Evolutionary conservation across 2,888 invertebrate species (phyloP).

Genomic region (Tholera decimalis): DNA sequence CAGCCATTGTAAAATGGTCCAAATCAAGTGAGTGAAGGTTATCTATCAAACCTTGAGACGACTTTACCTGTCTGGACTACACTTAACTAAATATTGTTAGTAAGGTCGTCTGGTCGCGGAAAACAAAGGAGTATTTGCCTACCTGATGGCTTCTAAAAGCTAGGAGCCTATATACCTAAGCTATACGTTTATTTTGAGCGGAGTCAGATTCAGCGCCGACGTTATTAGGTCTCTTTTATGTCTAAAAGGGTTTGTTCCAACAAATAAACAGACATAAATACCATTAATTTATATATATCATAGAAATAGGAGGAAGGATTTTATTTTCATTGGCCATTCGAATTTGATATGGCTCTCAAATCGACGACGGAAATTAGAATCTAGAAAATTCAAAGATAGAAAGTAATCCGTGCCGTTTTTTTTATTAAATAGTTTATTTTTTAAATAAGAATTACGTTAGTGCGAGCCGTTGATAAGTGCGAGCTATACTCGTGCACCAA

Average conservation of each 20-base stretch:
- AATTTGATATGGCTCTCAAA: too few relatives aligned
- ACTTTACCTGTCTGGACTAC: not conserved
- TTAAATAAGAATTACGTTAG: too few relatives aligned
- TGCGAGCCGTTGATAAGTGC: too few relatives aligned
- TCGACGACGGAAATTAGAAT: too few relatives aligned
- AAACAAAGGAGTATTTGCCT: slow-evolving; percentile 6
- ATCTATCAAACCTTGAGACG: slow-evolving; percentile 28
- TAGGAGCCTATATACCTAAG: not conserved
- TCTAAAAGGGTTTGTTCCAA: not conserved
- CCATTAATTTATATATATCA: not conserved
- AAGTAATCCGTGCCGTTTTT: too few relatives aligned
- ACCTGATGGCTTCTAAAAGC: slow-evolving; percentile 11
- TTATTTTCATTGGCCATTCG: too few relatives aligned
- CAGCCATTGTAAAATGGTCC: too few relatives aligned
- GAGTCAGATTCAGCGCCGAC: not conserved
- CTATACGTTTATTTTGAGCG: not conserved
- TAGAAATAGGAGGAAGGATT: not conserved
- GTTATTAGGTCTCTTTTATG: not conserved
- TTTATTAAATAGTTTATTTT: too few relatives aligned
- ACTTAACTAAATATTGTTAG: slow-evolving; percentile 13
- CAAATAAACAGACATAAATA: not conserved
- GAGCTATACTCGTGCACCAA: too few relatives aligned
- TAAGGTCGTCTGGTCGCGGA: not conserved
- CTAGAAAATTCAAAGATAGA: too few relatives aligned
- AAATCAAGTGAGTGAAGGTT: too few relatives aligned